Evolutionary conservation across 1,140 invertebrate species (phyloP).

Genomic region (Lordiphosa mommai): DNA sequence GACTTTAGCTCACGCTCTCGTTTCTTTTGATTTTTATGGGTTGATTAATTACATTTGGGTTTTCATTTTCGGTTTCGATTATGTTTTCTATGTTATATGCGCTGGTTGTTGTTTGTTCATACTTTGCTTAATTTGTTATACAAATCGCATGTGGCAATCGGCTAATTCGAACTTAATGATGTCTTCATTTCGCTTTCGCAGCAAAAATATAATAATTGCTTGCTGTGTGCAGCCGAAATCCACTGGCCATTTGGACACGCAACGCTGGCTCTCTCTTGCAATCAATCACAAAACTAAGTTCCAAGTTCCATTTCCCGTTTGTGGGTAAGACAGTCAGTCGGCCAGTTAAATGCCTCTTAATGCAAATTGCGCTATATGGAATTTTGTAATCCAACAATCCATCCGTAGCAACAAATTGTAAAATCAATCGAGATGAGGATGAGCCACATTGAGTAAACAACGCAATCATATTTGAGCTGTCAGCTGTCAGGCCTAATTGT

Average conservation of each 20-base stretch:
- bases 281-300: conserved; percentile 44
- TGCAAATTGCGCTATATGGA: conserved; percentile 65
- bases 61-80: conserved; percentile 28
- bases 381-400: conserved; percentile 47
- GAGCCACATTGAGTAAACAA: no score
- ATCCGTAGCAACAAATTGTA: background rate
- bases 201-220: conserved; percentile 62
- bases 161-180: conserved; percentile 69
- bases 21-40: conserved; percentile 9
- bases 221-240: conserved; percentile 13
- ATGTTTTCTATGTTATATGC: conserved; percentile 13
- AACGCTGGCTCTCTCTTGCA: conserved; percentile 54
- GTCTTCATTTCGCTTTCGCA: conserved; percentile 72
- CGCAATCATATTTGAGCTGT: no score
- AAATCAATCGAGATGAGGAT: no score
- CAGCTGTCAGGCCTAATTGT: no score
- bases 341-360: conserved; percentile 17
- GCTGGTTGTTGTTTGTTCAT: conserved; percentile 15
- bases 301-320: conserved; percentile 55
- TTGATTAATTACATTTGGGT: conserved; percentile 46
- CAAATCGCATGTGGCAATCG: conserved; percentile 65
- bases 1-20: no score
- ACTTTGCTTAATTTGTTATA: conserved; percentile 55
- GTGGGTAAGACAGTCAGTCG: background rate
- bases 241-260: conserved; percentile 57